These are phyloP conservation scores for Rhopalosiphum nymphaeae DNA, from an alignment of 2,888 invertebrate species.

Conservation along the genomic window DNA sequence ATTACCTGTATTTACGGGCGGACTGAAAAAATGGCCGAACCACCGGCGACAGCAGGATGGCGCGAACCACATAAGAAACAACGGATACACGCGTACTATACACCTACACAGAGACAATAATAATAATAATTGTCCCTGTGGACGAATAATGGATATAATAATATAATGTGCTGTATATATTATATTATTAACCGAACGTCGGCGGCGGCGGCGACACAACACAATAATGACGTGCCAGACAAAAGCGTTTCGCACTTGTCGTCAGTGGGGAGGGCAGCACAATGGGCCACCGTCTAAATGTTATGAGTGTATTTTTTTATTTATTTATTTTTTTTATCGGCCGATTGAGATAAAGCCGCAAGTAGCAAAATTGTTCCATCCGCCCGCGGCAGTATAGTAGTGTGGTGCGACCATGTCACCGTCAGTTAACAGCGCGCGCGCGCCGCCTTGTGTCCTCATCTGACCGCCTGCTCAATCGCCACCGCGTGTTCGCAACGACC, in stretches of 20 bases:
- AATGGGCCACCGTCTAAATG: conserved; percentile 16
- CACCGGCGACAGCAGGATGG: not conserved
- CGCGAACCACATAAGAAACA: not conserved
- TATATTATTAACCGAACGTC: conserved; percentile 5
- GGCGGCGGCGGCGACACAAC: not conserved
- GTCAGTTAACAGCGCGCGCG: conserved; percentile 50
- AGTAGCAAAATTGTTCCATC: conserved; percentile 58
- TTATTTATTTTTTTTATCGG: conserved; percentile 33
- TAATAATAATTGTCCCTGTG: not conserved
- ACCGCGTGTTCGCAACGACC: not conserved
- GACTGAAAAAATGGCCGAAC: not conserved
- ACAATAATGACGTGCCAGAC: conserved; percentile 19
- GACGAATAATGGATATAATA: not conserved
- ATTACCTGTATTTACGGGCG: not conserved
- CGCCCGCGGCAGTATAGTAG: conserved; percentile 43
- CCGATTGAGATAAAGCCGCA: conserved; percentile 18
- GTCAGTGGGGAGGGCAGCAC: conserved; percentile 15
- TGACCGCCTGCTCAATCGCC: not conserved
- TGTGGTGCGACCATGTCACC: conserved; percentile 24
- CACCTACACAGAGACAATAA: not conserved
- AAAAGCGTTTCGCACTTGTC: conserved; percentile 11
- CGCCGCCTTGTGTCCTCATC: not conserved
- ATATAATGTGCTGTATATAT: not conserved
- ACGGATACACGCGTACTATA: not conserved
- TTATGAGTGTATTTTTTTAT: not conserved